phyloP scores from a whole-genome alignment of 35 echinoderm and acorn worm genomes.

The Hemicentrotus pulcherrimus region DNA sequence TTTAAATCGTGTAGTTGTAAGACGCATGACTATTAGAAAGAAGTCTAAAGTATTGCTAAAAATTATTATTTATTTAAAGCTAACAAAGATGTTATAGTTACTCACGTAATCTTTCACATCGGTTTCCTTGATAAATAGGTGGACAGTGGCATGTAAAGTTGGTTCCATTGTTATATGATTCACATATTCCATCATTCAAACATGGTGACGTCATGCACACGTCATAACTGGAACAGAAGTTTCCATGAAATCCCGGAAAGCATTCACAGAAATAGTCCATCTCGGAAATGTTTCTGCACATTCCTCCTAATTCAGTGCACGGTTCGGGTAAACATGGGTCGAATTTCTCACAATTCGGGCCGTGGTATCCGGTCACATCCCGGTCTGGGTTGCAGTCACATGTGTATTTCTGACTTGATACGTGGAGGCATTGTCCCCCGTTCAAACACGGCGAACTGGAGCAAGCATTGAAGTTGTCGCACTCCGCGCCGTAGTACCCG shows the following conservation, averaged over 20 bases:
- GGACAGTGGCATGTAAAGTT: conserved; percentile 40
- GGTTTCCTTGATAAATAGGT: background rate
- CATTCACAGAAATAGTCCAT: conserved; percentile 49
- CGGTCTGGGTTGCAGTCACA: conserved; percentile 52
- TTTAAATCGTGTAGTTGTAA: background rate
- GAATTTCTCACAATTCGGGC: conserved; percentile 23
- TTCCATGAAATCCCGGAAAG: conserved; percentile 50
- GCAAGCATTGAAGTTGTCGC: conserved; percentile 50
- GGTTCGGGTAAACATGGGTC: conserved; percentile 30
- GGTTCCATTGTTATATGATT: background rate
- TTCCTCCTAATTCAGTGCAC: conserved; percentile 35
- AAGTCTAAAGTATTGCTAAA: background rate
- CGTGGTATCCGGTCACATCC: conserved; percentile 47
- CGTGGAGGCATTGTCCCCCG: conserved; percentile 4
- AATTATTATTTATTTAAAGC: background rate
- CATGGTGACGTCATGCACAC: conserved; percentile 46
- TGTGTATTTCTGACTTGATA: background rate
- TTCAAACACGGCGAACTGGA: conserved; percentile 34
- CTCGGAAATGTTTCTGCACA: conserved; percentile 35
- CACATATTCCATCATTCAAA: conserved; percentile 14
- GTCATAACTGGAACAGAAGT: conserved; percentile 37
- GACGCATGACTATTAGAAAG: background rate
- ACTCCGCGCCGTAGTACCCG: conserved; percentile 43
- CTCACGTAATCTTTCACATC: conserved; percentile 51
- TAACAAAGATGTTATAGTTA: background rate